These are phyloP conservation scores for Misgurnus anguillicaudatus DNA, from an alignment of 2,113 vertebrate species.

Conservation along the genomic window DNA sequence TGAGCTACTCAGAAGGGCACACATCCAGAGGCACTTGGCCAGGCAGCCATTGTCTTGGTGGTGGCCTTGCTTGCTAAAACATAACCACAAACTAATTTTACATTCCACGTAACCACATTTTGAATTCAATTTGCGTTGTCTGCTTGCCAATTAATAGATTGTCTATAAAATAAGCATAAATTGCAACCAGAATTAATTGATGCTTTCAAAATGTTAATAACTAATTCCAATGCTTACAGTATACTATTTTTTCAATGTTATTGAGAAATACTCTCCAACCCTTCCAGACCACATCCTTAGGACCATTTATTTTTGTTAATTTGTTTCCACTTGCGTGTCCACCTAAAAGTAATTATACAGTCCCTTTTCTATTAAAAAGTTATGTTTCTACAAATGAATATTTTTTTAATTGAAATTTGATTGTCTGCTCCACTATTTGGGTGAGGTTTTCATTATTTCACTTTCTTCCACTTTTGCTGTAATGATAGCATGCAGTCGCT, in stretches of 20 bases:
- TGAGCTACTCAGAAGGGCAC: not conserved
- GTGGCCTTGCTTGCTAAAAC: conserved; percentile 62
- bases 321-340: no score
- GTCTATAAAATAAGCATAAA: conserved; percentile 75
- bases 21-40: conserved; percentile 15
- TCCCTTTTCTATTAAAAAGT: no score
- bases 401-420: no score
- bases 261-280: conserved; percentile 64
- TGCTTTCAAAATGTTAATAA: conserved; percentile 59
- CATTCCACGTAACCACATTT: conserved; percentile 70
- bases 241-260: conserved; percentile 67
- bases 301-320: not conserved
- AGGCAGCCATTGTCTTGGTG: conserved; percentile 24
- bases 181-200: conserved; percentile 74
- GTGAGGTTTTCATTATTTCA: no score
- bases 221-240: conserved; percentile 69
- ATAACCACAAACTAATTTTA: conserved; percentile 71
- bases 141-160: conserved; percentile 71
- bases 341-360: not conserved
- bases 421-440: no score
- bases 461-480: no score
- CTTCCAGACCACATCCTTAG: not conserved
- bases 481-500: no score
- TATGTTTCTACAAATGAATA: no score
- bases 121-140: conserved; percentile 72